Evolutionary conservation across 2,888 invertebrate genomes (phyloP), one percentile per base, ranked within the genome.

Genomic region (Cerceris rybyensis): DNA sequence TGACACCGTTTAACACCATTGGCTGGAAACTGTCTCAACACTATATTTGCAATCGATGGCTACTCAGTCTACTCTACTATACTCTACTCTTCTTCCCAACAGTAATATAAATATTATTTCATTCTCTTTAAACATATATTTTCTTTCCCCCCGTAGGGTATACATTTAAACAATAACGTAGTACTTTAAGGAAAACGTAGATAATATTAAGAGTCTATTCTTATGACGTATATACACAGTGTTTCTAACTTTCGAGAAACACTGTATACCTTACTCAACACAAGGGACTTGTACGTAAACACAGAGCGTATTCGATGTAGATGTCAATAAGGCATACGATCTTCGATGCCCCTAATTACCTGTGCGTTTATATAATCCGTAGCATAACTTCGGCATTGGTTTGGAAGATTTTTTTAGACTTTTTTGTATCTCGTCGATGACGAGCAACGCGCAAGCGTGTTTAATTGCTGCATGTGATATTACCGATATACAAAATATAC

Each of bases 401-500:
- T 46, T 6, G 8, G 46, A 46, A 46, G 11, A 46, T 46, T 46
- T 46, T 7, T 46, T 39, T 28, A 28, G 46, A 14, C 7, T 7
- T 14, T 54, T 42, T 13, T 17, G 6, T 46, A 46, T 4, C 2
- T 41, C 4, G 11, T 43, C n/a, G n/a, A 5, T 28, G 7, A 11
- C 28, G 6, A 28, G 28, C 2, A 28, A 9, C 28, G 42, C 42
- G 1, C 13, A n/a, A 9, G 28, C 28, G 28, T 28, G 6, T 42
- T 16, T 52, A 52, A 17, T 17, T 43, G 28, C 9, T 54, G 52
- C 41, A n/a, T 11, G 54, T 8, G 46, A 68, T 61, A 55, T 72
- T 72, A 68, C 55, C 54, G 46, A 68, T 68, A 13, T 55, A 59
- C 41, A 46, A 42, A 17, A 2, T 46, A 1, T 46, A 4, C 11